Percentiles rank a stretch among this genome's conserved stretches.
These are phyloP conservation scores for Anisognathus igniventris DNA, from an alignment of 2,797 vertebrate species.

Conservation along the genomic window DNA sequence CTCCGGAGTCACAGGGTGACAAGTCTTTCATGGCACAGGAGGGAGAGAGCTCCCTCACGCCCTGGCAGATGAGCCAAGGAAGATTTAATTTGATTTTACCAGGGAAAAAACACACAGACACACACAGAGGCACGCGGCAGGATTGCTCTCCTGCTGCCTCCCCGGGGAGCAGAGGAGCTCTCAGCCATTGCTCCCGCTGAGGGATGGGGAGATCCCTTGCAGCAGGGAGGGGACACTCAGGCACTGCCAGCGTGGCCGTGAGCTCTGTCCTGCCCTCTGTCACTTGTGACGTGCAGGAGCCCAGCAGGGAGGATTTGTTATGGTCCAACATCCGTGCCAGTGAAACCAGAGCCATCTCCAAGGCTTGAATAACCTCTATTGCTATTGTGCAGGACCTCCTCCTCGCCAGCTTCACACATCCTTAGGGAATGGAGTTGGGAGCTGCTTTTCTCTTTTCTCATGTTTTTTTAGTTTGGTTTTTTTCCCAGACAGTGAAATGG, in stretches of 20 bases:
- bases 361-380: not conserved
- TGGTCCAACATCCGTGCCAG: not conserved
- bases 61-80: not conserved
- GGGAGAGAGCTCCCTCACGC: not conserved
- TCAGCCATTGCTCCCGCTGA: rapidly evolving
- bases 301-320: not conserved
- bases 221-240: not conserved
- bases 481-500: not conserved
- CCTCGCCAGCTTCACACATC: not conserved
- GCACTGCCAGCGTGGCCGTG: rapidly evolving
- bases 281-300: not conserved
- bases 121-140: not conserved
- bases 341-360: not conserved
- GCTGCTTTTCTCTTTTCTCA: not conserved
- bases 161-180: not conserved
- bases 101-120: not conserved
- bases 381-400: not conserved
- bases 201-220: not conserved
- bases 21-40: not conserved
- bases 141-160: not conserved
- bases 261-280: not conserved
- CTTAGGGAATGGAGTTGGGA: not conserved
- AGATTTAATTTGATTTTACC: not conserved
- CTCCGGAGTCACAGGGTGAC: not conserved
- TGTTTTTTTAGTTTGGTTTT: rapidly evolving